Conservation (phyloP, 2,797 vertebrate species). For the Poecilia velifera region DNA sequence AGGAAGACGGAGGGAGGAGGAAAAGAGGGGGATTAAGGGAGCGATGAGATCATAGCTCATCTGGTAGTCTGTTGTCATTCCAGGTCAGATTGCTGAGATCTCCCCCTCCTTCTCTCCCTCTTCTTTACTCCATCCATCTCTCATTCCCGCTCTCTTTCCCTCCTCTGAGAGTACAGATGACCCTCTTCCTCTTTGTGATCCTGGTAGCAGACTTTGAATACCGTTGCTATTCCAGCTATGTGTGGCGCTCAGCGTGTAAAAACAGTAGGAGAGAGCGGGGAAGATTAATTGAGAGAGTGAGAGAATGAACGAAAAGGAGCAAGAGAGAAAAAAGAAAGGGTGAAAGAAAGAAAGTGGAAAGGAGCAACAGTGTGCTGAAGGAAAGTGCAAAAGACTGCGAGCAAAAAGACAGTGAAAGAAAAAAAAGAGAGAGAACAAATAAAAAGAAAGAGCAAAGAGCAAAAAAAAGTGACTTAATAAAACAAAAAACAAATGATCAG, state of each 20-base stretch:
- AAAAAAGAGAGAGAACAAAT: neutral
- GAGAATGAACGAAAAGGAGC: slow-evolving; percentile 17
- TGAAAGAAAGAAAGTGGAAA: slow-evolving; percentile 2
- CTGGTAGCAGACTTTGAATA: slow-evolving; percentile 68
- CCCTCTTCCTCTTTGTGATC: slow-evolving; percentile 74
- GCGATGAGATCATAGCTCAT: slow-evolving; percentile 86
- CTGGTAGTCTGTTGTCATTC: slow-evolving; percentile 86
- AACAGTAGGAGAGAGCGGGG: slow-evolving; percentile 7
- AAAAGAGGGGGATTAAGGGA: slow-evolving; percentile 62
- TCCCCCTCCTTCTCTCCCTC: slow-evolving; percentile 21
- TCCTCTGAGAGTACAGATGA: slow-evolving; percentile 63
- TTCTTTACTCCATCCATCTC: slow-evolving; percentile 22
- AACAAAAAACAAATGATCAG: neutral
- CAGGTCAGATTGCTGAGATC: slow-evolving; percentile 80
- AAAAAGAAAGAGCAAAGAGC: neutral
- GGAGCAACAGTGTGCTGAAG: neutral
- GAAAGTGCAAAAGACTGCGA: neutral
- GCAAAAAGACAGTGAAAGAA: neutral
- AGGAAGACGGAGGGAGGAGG: slow-evolving; percentile 33
- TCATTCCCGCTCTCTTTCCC: slow-evolving; percentile 25
- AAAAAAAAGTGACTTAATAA: neutral
- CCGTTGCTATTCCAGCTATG: slow-evolving; percentile 73
- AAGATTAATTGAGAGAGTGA: slow-evolving; percentile 37
- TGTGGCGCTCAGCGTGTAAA: slow-evolving; percentile 18
- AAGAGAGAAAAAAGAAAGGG: slow-evolving; percentile 12